These are phyloP conservation scores for Troides oblongomaculatus DNA, from an alignment of 2,888 invertebrate genomes.

Conservation along the genomic window DNA sequence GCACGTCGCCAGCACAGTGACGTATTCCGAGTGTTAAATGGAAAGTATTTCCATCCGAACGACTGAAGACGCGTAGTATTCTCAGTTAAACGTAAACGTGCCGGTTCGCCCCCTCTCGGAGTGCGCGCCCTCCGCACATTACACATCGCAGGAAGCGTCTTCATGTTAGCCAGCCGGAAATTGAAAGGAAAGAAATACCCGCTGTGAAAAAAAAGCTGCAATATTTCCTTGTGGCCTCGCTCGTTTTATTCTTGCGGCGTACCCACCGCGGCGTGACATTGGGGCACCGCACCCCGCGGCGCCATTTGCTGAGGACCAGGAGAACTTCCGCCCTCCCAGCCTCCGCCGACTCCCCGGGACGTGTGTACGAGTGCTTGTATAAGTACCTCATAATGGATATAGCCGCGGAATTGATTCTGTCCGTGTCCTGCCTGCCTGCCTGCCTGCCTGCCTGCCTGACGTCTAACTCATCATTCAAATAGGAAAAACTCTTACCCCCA, in stretches of 20 bases:
- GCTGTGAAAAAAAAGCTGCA: constrained; percentile 41
- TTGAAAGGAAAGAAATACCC: constrained; percentile 39
- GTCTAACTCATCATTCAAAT: no score
- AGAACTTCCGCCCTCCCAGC: constrained; percentile 51
- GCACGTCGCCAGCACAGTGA: no score
- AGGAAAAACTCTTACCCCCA: no score
- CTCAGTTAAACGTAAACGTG: no score
- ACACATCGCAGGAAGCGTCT: constrained; percentile 10
- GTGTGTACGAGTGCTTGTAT: constrained; percentile 26
- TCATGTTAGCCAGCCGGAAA: constrained; percentile 34
- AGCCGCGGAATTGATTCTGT: constrained; percentile 30
- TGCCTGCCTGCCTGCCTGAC: no score
- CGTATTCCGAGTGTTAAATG: no score
- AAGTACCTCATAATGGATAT: constrained; percentile 24
- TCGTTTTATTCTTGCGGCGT: constrained; percentile 36
- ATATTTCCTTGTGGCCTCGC: constrained; percentile 40
- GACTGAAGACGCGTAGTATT: no score
- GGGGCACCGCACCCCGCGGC: constrained; percentile 49
- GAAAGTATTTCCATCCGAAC: no score
- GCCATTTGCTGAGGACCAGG: constrained; percentile 63
- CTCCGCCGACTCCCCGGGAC: constrained; percentile 41
- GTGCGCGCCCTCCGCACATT: neutral
- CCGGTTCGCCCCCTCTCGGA: neutral
- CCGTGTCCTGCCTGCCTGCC: neutral
- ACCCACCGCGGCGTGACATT: constrained; percentile 45